Conservation (phyloP, 2,888 invertebrate species). For the Drosophila austrosaltans region DNA sequence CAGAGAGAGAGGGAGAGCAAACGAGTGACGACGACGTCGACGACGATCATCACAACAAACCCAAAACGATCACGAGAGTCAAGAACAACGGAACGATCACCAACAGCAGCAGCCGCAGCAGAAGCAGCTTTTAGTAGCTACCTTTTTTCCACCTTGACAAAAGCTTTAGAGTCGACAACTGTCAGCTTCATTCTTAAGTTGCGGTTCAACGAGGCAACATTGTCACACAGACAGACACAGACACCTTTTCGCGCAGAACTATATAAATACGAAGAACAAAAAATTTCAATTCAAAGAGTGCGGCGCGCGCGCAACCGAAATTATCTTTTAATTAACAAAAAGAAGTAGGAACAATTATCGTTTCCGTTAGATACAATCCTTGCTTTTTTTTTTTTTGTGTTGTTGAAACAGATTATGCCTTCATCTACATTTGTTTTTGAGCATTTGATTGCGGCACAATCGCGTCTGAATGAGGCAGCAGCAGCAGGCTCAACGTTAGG, state of each 20-base stretch:
- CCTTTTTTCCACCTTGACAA: slow-evolving; percentile 50
- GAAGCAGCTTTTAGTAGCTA: slow-evolving; percentile 22
- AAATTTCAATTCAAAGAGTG: slow-evolving; percentile 1
- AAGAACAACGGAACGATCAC: slow-evolving; percentile 33
- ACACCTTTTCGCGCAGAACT: background rate
- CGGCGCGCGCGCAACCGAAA: slow-evolving; percentile 4
- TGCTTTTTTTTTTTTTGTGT: background rate
- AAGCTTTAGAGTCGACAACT: slow-evolving; percentile 71
- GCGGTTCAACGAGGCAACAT: slow-evolving; percentile 60
- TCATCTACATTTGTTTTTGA: slow-evolving; percentile 82
- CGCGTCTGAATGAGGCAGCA: slow-evolving; percentile 64
- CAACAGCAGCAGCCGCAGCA: slow-evolving; percentile 37
- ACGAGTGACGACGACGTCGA: slow-evolving; percentile 28
- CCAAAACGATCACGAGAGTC: background rate
- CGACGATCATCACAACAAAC: slow-evolving; percentile 19
- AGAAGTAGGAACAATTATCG: background rate
- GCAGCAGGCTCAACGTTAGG: slow-evolving; percentile 39
- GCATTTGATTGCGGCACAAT: slow-evolving; percentile 80
- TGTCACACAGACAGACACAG: slow-evolving; percentile 28
- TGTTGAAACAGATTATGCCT: slow-evolving; percentile 76
- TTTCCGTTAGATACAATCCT: background rate
- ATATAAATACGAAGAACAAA: background rate
- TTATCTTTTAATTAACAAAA: background rate
- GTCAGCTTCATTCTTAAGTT: slow-evolving; percentile 71
- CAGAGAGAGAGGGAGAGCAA: slow-evolving; percentile 21